Base-by-base conservation (phyloP, 2,888 invertebrate genomes). In the Ischnus inquisitorius region DNA sequence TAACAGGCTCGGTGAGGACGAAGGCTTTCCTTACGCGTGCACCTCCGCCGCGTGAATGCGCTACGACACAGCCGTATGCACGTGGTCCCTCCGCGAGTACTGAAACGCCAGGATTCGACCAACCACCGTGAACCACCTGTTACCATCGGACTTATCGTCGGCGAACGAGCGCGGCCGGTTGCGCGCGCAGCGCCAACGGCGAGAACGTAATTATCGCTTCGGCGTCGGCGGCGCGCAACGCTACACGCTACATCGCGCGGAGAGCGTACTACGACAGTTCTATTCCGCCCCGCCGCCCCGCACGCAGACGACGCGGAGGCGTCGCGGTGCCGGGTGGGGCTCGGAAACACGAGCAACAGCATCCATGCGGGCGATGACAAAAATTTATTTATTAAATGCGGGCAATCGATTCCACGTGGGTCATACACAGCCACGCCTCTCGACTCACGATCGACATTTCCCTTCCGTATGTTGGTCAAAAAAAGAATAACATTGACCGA, bases 71-170 rank as follows among this genome's bases (percentile, higher is more conserved):
- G 78, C 78, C 76, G 83, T 82, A 57, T 87, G 87, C 89, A 89
- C 89, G 89, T 89, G 89, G 88, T 88, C 82, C 25, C 82, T 83
- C 74, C 83, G 79, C 82, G 64, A 79, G 79, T 75, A 87, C 85
- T 87, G 84, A 62, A 72, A 54, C 64, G 72, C 83, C 78, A 81
- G 84, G 85, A 85, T 84, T 90, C 91, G 87, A 88, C 93, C 93
- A 93, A 93, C 93, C 92, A 90, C 89, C 87, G 88, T 85, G 89
- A 91, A 93, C 93, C 93, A 93, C 93, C 93, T 93, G 93, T 93
- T 93, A 93, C 91, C 88, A 88, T 86, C 88, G 88, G 85, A 90
- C 88, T 88, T 87, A 87, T 88, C 88, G 84, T 78, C 71, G 85
- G 69, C 39, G 69, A 67, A 28, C 54, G 75, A 57, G 43, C 76